Percentiles rank a stretch among this genome's conserved stretches.
Evolutionary conservation across 2,888 invertebrate genomes (phyloP).

Genomic region (Athrips mouffetella): DNA sequence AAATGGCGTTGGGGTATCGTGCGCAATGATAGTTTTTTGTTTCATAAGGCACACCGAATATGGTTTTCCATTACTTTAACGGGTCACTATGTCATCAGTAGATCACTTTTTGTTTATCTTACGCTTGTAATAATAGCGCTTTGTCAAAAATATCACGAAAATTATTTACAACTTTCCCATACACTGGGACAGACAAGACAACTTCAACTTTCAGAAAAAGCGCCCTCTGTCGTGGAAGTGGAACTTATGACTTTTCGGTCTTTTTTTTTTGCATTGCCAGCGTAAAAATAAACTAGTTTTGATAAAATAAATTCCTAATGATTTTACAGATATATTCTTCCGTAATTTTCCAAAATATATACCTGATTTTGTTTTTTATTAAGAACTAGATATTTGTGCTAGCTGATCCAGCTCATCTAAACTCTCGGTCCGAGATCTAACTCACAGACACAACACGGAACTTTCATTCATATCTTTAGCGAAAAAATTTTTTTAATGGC

Average conservation of each 20-base stretch:
- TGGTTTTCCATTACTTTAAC: constrained; percentile 55
- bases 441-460: too few species aligned
- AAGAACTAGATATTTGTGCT: too few species aligned
- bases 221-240: constrained; percentile 17
- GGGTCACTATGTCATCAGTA: constrained; percentile 53
- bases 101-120: constrained; percentile 50
- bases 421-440: too few species aligned
- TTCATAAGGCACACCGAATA: constrained; percentile 65
- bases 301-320: too few species aligned
- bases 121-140: constrained; percentile 37
- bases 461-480: too few species aligned
- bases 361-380: too few species aligned
- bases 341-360: too few species aligned
- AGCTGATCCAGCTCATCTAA: too few species aligned
- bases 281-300: too few species aligned
- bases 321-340: too few species aligned
- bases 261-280: constrained; percentile 14
- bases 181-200: constrained; percentile 48
- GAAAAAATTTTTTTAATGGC: too few species aligned
- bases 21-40: constrained; percentile 78
- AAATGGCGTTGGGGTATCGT: constrained; percentile 79
- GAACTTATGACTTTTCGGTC: constrained; percentile 4
- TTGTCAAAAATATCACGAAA: constrained; percentile 54
- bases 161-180: constrained; percentile 77
- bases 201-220: constrained; percentile 31